These are phyloP conservation scores for Clavelina lepadiformis DNA, from an alignment of 23 tunicate species.

Conservation along the genomic window DNA sequence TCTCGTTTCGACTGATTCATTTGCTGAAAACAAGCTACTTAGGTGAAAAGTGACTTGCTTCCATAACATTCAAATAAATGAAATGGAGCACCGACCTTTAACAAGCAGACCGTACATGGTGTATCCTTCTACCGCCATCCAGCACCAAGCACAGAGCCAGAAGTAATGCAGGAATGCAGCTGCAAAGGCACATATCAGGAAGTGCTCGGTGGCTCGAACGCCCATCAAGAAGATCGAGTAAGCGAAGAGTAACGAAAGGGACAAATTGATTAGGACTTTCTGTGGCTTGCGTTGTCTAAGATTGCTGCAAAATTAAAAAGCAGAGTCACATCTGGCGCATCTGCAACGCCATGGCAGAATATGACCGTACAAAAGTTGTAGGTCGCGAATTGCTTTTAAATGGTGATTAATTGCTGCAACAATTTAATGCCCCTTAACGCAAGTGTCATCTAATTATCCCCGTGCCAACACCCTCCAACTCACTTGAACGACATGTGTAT, in stretches of 20 bases:
- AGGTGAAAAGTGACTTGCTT: too few relatives aligned
- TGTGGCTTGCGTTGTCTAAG: conserved; percentile 4
- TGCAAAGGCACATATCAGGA: conserved; percentile 2
- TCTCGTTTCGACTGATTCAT: too few relatives aligned
- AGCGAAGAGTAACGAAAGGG: conserved; percentile 6
- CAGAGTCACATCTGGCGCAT: too few relatives aligned
- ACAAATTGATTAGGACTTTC: conserved; percentile 13
- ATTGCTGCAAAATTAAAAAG: background rate
- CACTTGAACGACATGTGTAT: conserved; percentile 21
- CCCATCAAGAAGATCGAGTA: conserved; percentile 18
- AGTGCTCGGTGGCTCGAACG: conserved; percentile 7
- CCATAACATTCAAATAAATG: too few relatives aligned
- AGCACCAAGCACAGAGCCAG: conserved; percentile 43
- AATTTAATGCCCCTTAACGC: too few relatives aligned
- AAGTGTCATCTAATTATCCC: too few relatives aligned
- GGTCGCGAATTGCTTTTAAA: too few relatives aligned
- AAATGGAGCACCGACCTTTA: too few relatives aligned
- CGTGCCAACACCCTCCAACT: too few relatives aligned
- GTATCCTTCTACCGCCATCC: conserved; percentile 51
- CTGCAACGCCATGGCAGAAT: too few relatives aligned
- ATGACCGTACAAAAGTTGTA: background rate
- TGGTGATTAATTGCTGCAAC: too few relatives aligned
- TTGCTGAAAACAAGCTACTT: too few relatives aligned
- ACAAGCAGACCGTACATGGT: conserved; percentile 25
- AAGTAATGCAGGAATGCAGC: conserved; percentile 25